These are phyloP conservation scores for Vesta saturnalis DNA, from an alignment of 2,888 invertebrate species.

Conservation along the genomic window DNA sequence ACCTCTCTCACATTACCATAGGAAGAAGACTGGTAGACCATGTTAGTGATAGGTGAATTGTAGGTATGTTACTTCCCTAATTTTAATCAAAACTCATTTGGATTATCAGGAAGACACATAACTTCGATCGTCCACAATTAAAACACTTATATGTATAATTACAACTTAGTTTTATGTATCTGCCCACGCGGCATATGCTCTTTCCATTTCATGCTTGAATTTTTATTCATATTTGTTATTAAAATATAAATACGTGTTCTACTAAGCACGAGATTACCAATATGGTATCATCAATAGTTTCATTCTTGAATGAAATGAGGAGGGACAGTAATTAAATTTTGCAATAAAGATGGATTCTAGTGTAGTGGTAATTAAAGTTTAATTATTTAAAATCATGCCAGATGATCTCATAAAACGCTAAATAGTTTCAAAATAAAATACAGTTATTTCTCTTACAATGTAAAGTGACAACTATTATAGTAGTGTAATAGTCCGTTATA, in stretches of 20 bases:
- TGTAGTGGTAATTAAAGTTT: too few relatives aligned
- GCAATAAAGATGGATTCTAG: not conserved
- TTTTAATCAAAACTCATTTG: conserved; percentile 48
- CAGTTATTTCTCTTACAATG: too few relatives aligned
- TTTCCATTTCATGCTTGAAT: conserved; percentile 39
- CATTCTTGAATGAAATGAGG: conserved; percentile 31
- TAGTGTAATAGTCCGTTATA: too few relatives aligned
- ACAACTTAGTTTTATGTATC: conserved; percentile 60
- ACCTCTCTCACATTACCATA: conserved; percentile 63
- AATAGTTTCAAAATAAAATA: too few relatives aligned
- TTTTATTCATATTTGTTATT: conserved; percentile 41
- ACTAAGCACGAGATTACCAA: conserved; percentile 29
- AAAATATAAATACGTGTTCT: conserved; percentile 38
- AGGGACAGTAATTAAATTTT: conserved; percentile 30
- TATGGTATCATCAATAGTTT: conserved; percentile 31
- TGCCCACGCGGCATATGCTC: conserved; percentile 56
- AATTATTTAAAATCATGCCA: too few relatives aligned
- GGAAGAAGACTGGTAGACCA: conserved; percentile 56
- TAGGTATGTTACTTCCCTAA: conserved; percentile 34
- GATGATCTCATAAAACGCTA: too few relatives aligned
- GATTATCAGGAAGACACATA: conserved; percentile 52
- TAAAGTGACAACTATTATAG: too few relatives aligned
- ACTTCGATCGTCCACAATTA: conserved; percentile 60
- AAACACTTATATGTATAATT: conserved; percentile 62
- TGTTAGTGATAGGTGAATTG: conserved; percentile 48